Evolutionary conservation across 2,113 vertebrate genomes (phyloP).

Genomic region (Riparia riparia): DNA sequence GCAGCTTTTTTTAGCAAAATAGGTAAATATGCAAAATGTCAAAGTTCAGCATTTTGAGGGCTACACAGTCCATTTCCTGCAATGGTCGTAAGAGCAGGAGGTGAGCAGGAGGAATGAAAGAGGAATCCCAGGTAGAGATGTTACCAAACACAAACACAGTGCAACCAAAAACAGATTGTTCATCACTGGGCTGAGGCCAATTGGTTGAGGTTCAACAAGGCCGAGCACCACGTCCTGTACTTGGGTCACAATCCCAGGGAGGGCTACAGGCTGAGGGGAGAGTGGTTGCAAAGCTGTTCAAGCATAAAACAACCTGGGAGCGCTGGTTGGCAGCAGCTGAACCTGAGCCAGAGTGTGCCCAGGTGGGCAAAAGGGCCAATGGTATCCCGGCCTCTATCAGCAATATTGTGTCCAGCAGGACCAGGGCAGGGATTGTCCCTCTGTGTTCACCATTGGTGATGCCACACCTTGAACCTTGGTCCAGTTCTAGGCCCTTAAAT

Average conservation of each 20-base stretch:
- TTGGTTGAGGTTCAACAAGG: neutral
- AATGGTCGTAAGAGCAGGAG: neutral
- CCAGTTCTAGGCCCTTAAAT: no score
- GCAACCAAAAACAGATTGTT: neutral
- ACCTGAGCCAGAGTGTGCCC: neutral
- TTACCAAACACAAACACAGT: neutral
- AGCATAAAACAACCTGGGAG: fast-evolving
- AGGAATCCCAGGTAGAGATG: neutral
- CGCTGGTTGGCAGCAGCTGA: no score
- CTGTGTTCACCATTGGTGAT: neutral
- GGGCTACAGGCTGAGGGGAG: fast-evolving
- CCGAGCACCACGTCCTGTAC: fast-evolving
- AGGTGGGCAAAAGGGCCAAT: neutral
- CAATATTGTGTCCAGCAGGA: neutral
- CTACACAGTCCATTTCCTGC: neutral
- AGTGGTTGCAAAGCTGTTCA: neutral
- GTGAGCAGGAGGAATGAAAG: neutral
- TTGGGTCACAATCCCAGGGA: neutral
- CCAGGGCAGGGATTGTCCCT: neutral
- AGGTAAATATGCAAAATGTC: neutral
- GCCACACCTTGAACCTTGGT: neutral
- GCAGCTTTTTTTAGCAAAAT: neutral
- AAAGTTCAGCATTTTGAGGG: neutral
- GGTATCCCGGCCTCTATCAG: neutral
- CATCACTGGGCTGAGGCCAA: fast-evolving